Conservation (phyloP, 1,140 invertebrate genomes). For the Drosophila melanogaster region Release_6_plus_ISO1_MT NT_033779.5:11488501-11489000, state of each 20-base stretch:
- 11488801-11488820: constrained; percentile 53
- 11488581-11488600: constrained; percentile 69
- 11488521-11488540: constrained; percentile 45
- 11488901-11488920: constrained; percentile 25
- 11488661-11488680: constrained; percentile 19
- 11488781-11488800: constrained; percentile 77
- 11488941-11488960: constrained; percentile 47
- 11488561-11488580: constrained; percentile 52
- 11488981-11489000: constrained; percentile 67
- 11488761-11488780: constrained; percentile 17
- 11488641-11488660: constrained; percentile 29
- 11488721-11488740: constrained; percentile 46
- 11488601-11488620: constrained; percentile 30
- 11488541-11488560: constrained; percentile 37
- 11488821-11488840: constrained; percentile 38
- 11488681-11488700: constrained; percentile 75
- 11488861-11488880: constrained; percentile 18
- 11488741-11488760: constrained; percentile 1
- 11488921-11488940: constrained; percentile 70
- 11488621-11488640: constrained; percentile 28
- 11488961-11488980: constrained; percentile 81
- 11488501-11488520: neutral
- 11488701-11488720: constrained; percentile 77
- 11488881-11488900: constrained; percentile 72
- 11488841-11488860: constrained; percentile 35